Percentiles rank a stretch among this genome's conserved stretches.
phyloP scores from a whole-genome alignment of 2,797 vertebrate genomes.

The Galago senegalensis region DNA sequence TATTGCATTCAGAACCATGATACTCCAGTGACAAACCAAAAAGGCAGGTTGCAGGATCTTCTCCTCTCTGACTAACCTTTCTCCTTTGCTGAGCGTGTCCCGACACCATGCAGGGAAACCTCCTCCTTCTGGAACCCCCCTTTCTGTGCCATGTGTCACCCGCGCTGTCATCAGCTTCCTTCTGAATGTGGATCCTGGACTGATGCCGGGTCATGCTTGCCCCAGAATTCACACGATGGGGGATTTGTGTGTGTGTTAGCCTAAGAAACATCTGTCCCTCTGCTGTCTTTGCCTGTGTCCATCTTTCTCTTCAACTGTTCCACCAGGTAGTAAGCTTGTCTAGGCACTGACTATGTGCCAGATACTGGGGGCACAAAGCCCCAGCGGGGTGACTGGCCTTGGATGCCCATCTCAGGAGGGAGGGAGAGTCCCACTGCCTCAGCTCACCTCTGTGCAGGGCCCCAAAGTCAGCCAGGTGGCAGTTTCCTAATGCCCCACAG shows the following conservation, averaged over 20 bases:
- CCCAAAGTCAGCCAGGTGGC: rapidly evolving
- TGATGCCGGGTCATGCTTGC: rapidly evolving
- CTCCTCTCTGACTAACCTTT: not conserved
- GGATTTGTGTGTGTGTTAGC: rapidly evolving
- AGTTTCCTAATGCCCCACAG: not conserved
- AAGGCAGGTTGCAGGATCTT: rapidly evolving
- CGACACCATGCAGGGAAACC: rapidly evolving
- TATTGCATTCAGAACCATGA: not conserved
- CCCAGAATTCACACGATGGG: rapidly evolving
- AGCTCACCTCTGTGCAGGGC: rapidly evolving
- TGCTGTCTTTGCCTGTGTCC: too few relatives aligned
- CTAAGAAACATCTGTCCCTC: rapidly evolving
- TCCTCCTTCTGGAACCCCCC: too few relatives aligned
- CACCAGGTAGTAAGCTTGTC: not conserved
- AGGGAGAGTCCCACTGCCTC: not conserved
- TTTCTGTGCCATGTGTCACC: not conserved
- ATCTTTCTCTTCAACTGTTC: not conserved
- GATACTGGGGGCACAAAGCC: not conserved
- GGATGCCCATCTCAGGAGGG: too few relatives aligned
- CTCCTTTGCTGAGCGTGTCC: not conserved
- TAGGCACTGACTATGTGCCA: rapidly evolving
- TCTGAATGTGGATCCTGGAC: rapidly evolving
- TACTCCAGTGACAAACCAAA: not conserved
- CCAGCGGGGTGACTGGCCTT: not conserved
- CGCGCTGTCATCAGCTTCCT: not conserved